Evolutionary conservation across 2,113 vertebrate species (phyloP), one percentile per base, ranked within the genome.

Genomic region (Pollimyrus isidori): DNA sequence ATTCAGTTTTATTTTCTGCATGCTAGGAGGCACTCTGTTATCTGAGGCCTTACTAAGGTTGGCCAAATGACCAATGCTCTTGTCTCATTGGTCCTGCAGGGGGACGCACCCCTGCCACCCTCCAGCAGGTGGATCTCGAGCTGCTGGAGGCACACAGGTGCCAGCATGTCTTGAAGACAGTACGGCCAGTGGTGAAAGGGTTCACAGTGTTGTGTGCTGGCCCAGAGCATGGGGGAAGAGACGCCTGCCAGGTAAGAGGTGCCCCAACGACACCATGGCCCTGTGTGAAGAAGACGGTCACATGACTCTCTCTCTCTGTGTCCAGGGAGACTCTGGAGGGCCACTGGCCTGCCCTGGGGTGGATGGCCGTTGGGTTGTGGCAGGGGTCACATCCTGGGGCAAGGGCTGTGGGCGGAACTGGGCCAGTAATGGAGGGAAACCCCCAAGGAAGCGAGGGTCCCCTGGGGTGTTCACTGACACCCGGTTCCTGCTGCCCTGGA

Each of bases 331-430:
- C 88, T 99, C 97, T 0, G 96, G 97, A 73, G 96, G 97, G 1
- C 95, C 97, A 52, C 94, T 99, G 11, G 90, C 97, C 87, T 98
- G 97, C 92, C 91, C 4, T 0, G 92, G 95, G 49, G 94, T 92
- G 26, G 91, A 93, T 0, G 93, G 96, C 2, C 82, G 90, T 50
- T 97, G 96, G 97, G 96, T 95, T 39, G 94, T 94, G 0, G 93
- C 95, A 88, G 97, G 97, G 1, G 94, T 98, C 50, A 96, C 97
- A 23, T 99, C 97, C 56, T 98, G 97, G 96, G 97, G 97, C 0
- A 96, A 97, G 91, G 97, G 97, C 23, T 98, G 97, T 92, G 97
- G 96, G 45, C 94, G 96, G 80, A 94, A 96, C 91, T 98, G 98
- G 97, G 92, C 69, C 65, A 92, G 94, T 62, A 98, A 97, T 48